Conservation (phyloP, 2,797 vertebrate genomes). For the Enteromius unitaeniatus region DNA sequence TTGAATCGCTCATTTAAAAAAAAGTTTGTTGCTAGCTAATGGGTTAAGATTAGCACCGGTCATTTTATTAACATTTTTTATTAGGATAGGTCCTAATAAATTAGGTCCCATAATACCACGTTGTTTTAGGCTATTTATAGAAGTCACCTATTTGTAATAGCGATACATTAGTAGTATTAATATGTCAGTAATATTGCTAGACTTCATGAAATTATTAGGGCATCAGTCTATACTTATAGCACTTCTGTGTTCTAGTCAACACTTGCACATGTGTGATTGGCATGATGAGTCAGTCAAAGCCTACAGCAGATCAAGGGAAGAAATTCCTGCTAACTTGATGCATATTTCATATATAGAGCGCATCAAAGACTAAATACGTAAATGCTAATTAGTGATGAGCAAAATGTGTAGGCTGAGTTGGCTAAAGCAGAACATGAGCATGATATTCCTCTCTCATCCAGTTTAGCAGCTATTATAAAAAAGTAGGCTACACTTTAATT, state of each 20-base stretch:
- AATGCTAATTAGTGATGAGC: conserved; percentile 8
- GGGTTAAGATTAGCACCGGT: neutral
- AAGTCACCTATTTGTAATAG: neutral
- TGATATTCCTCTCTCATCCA: neutral
- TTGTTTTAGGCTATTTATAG: neutral
- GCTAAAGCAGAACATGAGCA: conserved; percentile 23
- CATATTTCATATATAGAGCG: neutral
- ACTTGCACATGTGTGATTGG: neutral
- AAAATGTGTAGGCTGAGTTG: conserved; percentile 20
- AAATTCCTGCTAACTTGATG: neutral
- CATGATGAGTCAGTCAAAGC: conserved; percentile 25
- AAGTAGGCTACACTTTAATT: neutral
- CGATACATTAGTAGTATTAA: neutral
- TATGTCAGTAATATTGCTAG: neutral
- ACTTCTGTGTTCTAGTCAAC: neutral
- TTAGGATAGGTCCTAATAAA: too few species aligned
- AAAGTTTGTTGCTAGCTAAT: neutral
- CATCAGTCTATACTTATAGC: neutral
- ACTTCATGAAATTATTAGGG: neutral
- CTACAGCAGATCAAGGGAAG: conserved; percentile 9
- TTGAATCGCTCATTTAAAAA: neutral
- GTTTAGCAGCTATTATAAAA: neutral
- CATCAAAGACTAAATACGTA: conserved; percentile 14
- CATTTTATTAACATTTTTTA: neutral
- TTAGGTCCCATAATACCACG: neutral